These are phyloP conservation scores for Corythornis madagascariensis DNA, from an alignment of 2,113 vertebrate genomes.

Conservation along the genomic window DNA sequence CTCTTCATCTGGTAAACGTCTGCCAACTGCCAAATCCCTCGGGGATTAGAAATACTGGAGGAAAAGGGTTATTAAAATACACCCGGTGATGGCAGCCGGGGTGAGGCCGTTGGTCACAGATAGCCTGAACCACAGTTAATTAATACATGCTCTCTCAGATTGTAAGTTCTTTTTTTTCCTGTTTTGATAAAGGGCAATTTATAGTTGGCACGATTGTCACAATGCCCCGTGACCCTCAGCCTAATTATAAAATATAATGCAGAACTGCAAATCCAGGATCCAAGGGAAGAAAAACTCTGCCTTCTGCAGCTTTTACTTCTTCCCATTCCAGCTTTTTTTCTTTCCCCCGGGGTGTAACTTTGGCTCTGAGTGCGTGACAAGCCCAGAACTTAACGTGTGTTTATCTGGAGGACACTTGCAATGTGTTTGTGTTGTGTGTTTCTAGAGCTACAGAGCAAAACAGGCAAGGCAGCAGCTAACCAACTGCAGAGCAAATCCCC, in stretches of 20 bases:
- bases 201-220: conserved; percentile 24
- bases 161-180: background rate
- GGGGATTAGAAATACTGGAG: background rate
- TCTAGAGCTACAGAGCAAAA: conserved; percentile 65
- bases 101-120: background rate
- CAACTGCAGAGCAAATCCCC: conserved; percentile 40
- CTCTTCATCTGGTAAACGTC: background rate
- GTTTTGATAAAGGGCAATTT: conserved; percentile 59
- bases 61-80: conserved; percentile 17
- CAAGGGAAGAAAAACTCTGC: background rate
- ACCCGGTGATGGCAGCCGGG: background rate
- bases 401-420: conserved; percentile 40
- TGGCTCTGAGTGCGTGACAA: background rate
- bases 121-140: conserved; percentile 38
- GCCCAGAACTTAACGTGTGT: background rate
- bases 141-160: conserved; percentile 23
- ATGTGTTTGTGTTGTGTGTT: conserved; percentile 50
- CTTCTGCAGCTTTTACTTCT: background rate
- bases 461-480: conserved; percentile 49
- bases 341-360: background rate
- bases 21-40: background rate
- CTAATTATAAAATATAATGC: conserved; percentile 33
- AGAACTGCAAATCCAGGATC: background rate
- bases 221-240: background rate
- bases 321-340: background rate